Base-by-base conservation (phyloP, 2,888 invertebrate genomes). In the Drosophila colorata region DNA sequence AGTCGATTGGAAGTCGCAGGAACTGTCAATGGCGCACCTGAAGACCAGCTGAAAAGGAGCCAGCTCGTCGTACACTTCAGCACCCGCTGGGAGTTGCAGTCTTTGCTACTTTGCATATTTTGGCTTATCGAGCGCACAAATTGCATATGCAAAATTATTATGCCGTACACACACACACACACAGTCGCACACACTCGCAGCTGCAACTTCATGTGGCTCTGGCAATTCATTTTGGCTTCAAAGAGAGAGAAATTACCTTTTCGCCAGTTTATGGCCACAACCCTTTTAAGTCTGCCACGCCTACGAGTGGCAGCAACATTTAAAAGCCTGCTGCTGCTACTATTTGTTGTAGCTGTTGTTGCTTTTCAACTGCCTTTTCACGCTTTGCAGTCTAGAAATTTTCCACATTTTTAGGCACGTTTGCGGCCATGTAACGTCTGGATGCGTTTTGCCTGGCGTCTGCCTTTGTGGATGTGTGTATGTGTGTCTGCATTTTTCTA, bases 381-480 rank as follows among this genome's bases (percentile, higher is more conserved):
- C 74, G 82, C 86, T 87, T 69, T 79, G 74, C 74, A 60, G 69
- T 69, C 78, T 67, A 48, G 78, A 72, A 88, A 83, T 72, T 87
- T 69, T 77, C 41, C 66, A 77, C 72, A 87, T 76, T 87, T 88
- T 87, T 87, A 84, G 84, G 84, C 88, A 87, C 85, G 85, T 82
- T 79, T 73, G 60, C 59, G 51, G 65, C 85, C 56, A 59, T 52
- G 77, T 64, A 52, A 28, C 52, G 69, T 52, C 81, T 80, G 65
- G 55, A 61, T 84, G 81, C 78, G 83, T 77, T 72, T 69, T 69
- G 66, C 69, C 74, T 71, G 72, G 49, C 52, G 40, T 65, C 43
- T 43, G 28, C 49, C 33, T 33, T 13, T 55, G 47, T 44, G 33
- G 47, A 16, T 44, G 20, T 56, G 51, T 59, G 38, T 44, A 44